phyloP scores from a whole-genome alignment of 23 tunicate species.

The Clavelina lepadiformis region DNA sequence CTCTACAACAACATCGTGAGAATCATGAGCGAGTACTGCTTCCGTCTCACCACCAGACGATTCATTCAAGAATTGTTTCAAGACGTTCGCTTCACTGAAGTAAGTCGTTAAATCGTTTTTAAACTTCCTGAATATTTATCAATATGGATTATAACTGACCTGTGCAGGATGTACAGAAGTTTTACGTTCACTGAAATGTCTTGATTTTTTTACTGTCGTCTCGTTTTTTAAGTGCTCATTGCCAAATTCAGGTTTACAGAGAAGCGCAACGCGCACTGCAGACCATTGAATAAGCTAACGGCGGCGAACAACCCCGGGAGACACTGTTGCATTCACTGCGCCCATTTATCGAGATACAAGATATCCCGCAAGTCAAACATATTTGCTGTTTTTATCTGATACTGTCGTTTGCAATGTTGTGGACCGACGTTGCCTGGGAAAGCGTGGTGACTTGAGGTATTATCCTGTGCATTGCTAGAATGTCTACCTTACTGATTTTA shows the following conservation, averaged over 20 bases:
- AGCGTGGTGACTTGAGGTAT: too few species aligned
- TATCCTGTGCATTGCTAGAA: too few species aligned
- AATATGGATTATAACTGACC: neutral
- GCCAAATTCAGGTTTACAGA: constrained; percentile 5
- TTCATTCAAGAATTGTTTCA: constrained; percentile 92
- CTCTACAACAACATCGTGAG: constrained; percentile 55
- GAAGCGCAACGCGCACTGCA: constrained; percentile 31
- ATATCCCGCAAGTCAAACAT: too few species aligned
- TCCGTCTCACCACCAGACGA: constrained; percentile 60
- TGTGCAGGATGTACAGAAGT: neutral
- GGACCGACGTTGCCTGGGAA: too few species aligned
- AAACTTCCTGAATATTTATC: neutral
- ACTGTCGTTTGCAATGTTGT: too few species aligned
- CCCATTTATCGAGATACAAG: too few species aligned
- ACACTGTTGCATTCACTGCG: too few species aligned
- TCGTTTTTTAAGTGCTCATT: neutral
- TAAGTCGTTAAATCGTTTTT: constrained; percentile 9
- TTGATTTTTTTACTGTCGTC: neutral
- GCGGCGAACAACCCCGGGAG: too few species aligned
- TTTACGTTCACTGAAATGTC: neutral
- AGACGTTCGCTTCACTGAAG: constrained; percentile 71
- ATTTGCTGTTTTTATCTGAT: too few species aligned
- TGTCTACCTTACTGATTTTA: too few species aligned
- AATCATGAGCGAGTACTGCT: constrained; percentile 70
- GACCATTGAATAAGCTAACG: too few species aligned